Percentiles rank a stretch among this genome's conserved stretches.
Evolutionary conservation across 2,888 invertebrate genomes (phyloP).

Genomic region (Mimas tiliae): DNA sequence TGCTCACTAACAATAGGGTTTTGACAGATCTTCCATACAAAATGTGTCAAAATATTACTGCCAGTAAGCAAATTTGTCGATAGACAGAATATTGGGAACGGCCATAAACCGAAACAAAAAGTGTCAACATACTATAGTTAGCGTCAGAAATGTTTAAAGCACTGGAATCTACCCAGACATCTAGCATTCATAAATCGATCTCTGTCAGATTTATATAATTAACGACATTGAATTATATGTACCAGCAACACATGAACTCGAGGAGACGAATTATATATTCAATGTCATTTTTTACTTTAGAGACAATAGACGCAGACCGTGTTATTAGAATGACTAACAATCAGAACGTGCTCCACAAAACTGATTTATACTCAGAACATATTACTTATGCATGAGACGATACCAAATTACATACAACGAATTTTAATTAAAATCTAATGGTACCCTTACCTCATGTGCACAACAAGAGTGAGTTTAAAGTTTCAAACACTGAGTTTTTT

Average conservation of each 20-base stretch:
- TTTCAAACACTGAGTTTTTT: too few species aligned
- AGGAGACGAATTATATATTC: not conserved
- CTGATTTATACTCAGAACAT: constrained; percentile 3
- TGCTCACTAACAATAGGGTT: too few species aligned
- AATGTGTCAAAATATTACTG: too few species aligned
- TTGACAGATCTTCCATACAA: too few species aligned
- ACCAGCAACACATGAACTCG: not conserved
- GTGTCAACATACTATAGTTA: too few species aligned
- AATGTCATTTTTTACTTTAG: constrained; percentile 15
- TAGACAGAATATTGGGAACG: too few species aligned
- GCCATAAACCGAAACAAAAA: too few species aligned
- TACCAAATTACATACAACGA: not conserved
- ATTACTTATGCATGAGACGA: constrained; percentile 14
- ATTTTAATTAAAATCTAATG: not conserved
- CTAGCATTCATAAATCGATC: too few species aligned
- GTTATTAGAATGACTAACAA: constrained; percentile 18
- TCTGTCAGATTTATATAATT: too few species aligned
- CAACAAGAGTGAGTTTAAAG: not conserved
- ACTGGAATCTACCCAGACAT: too few species aligned
- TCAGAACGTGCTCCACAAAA: constrained; percentile 10
- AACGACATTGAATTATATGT: not conserved
- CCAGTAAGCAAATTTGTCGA: too few species aligned
- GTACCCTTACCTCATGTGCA: not conserved
- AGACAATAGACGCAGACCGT: not conserved
- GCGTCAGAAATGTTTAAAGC: too few species aligned